Conservation (phyloP, 2,797 vertebrate species). For the Picus viridis region DNA sequence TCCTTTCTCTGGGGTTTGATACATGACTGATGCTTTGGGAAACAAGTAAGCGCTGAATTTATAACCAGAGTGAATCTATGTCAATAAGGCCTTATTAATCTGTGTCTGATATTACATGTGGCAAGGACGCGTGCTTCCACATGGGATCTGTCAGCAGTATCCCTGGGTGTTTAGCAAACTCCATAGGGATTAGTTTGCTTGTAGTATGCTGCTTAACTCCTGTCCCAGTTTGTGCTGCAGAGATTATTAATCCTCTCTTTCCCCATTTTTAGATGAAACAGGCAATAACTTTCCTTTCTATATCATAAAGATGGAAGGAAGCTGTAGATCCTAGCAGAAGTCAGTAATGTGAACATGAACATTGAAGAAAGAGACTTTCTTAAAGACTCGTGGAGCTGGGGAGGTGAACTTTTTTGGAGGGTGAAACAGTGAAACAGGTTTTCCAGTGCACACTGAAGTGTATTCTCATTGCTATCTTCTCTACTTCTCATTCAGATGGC, state of each 20-base stretch:
- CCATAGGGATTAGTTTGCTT: background rate
- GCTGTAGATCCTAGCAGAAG: background rate
- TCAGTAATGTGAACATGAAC: background rate
- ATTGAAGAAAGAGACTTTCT: background rate
- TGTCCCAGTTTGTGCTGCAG: background rate
- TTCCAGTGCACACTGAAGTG: background rate
- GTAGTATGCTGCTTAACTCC: background rate
- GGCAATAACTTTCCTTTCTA: background rate
- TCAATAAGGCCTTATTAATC: background rate
- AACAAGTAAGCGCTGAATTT: background rate
- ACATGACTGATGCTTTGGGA: background rate
- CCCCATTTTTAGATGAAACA: background rate
- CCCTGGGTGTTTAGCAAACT: background rate
- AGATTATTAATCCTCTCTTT: background rate
- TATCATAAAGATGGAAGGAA: background rate
- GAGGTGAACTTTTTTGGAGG: background rate
- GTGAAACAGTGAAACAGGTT: background rate
- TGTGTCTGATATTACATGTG: background rate
- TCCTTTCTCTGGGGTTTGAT: background rate
- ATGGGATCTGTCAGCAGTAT: background rate
- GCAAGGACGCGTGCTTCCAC: background rate
- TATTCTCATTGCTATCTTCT: background rate
- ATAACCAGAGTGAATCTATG: background rate
- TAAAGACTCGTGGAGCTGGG: background rate
- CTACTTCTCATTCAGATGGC: background rate